Evolutionary conservation across 2,113 vertebrate species (phyloP), one percentile per base, ranked within the genome.

Genomic region (Tinamus guttatus): DNA sequence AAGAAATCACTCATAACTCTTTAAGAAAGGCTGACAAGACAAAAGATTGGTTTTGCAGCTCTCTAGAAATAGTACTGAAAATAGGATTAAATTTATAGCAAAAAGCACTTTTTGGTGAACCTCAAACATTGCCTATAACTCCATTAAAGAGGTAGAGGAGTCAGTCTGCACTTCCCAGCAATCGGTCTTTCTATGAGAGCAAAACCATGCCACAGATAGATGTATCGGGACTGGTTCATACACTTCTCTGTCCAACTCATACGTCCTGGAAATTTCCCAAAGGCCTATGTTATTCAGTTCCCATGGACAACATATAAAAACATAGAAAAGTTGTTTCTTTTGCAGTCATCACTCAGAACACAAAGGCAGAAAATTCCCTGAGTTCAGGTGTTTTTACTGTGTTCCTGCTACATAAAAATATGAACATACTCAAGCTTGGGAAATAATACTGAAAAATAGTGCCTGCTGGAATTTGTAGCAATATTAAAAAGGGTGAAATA

Each of bases 341-440:
- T 58, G 43, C 43, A 83, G 54, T 49, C 49, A 49, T 49, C 68
- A 77, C 20, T 10, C 19, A 62, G 51, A 93, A 88, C 41, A 6
- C 34, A 60, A 85, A 34, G 38, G 7, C 34, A 82, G 47, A 85
- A 38, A 36, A 38, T 62, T 87, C 28, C 19, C 17, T 32, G 8
- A 36, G 7, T 30, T 84, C 0, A 0, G 34, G 4, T 76, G 21
- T 2, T 41, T 81, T 81, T 81, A 63, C 1, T 4, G 30, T 24
- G 5, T 32, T 79, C 77, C 16, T 41, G 43, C 38, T n/a, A 34
- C 22, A n/a, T 25, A 40, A 80, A 80, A 54, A n/a, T 54, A 41
- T 16, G 24, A 15, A 52, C 7, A 64, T 18, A 63, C 11, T 45
- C 38, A 40, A 34, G 34, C 51, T 77, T 87, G 20, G 7, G 73